Evolutionary conservation across 2,888 invertebrate genomes (phyloP).

Genomic region (Acanthosepion pharaonis): DNA sequence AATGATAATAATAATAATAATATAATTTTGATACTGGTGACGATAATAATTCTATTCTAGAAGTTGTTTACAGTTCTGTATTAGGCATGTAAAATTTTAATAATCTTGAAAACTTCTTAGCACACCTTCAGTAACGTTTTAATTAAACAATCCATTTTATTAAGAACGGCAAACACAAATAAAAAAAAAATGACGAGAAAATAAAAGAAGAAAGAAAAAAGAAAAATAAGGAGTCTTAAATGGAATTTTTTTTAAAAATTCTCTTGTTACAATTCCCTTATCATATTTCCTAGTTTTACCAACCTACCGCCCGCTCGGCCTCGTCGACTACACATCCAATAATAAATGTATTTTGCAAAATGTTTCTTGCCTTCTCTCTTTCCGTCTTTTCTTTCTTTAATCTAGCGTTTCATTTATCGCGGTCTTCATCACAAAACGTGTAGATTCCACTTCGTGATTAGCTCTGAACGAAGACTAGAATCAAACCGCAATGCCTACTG

Average conservation of each 20-base stretch:
- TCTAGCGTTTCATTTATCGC: neutral
- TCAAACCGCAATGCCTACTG: neutral
- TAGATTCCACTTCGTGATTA: neutral
- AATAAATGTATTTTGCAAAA: neutral
- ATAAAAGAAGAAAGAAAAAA: neutral
- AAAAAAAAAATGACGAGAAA: neutral
- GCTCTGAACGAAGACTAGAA: neutral
- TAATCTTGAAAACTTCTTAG: neutral
- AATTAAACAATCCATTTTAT: neutral
- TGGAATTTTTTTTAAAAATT: neutral
- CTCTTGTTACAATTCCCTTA: neutral
- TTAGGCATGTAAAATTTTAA: neutral
- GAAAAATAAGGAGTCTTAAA: neutral
- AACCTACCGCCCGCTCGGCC: fast-evolving
- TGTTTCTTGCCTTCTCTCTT: neutral
- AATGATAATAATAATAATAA: too few relatives aligned
- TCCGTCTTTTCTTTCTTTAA: neutral
- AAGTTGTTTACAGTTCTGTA: neutral
- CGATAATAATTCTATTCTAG: neutral
- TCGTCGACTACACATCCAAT: neutral
- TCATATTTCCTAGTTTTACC: neutral
- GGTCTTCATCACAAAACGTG: too few relatives aligned
- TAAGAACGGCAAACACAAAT: neutral
- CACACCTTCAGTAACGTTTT: neutral
- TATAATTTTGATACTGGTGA: too few relatives aligned